These are phyloP conservation scores for Napeogenes inachia DNA, from an alignment of 2,888 invertebrate species.

Conservation along the genomic window DNA sequence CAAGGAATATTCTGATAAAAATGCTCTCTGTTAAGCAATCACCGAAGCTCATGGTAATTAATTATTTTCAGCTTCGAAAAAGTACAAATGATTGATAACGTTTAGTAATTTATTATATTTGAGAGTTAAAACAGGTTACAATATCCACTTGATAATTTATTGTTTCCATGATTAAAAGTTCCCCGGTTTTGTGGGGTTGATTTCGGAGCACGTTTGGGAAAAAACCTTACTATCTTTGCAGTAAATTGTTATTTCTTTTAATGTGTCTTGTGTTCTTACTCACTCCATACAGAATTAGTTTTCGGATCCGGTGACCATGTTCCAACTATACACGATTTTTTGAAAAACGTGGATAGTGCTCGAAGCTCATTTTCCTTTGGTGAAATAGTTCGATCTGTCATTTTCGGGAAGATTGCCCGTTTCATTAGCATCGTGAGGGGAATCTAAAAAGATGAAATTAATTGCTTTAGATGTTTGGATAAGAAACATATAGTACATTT, in stretches of 20 bases:
- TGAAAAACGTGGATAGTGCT: conserved; percentile 87
- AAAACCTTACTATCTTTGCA: not conserved
- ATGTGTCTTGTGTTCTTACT: conserved; percentile 43
- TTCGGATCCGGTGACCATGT: conserved; percentile 86
- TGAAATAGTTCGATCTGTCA: conserved; percentile 82
- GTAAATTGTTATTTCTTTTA: not conserved
- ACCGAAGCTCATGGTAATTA: conserved; percentile 11
- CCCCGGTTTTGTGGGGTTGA: no score
- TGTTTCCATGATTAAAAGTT: no score
- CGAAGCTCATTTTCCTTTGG: conserved; percentile 89
- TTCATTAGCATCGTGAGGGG: conserved; percentile 87
- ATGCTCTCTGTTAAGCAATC: conserved; percentile 14
- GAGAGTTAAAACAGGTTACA: no score
- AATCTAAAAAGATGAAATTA: conserved; percentile 56
- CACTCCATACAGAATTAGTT: conserved; percentile 84
- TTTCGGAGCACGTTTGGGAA: no score
- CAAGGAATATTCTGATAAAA: conserved; percentile 4
- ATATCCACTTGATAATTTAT: no score
- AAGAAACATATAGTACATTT: no score
- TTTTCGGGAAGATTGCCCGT: conserved; percentile 79
- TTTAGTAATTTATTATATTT: not conserved
- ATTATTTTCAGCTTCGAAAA: conserved; percentile 5
- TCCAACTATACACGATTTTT: conserved; percentile 91
- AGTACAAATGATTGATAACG: conserved; percentile 4
- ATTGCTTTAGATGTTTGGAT: no score